phyloP scores from a whole-genome alignment of 2,888 invertebrate species.

The Leptinotarsa peninsularis region DNA sequence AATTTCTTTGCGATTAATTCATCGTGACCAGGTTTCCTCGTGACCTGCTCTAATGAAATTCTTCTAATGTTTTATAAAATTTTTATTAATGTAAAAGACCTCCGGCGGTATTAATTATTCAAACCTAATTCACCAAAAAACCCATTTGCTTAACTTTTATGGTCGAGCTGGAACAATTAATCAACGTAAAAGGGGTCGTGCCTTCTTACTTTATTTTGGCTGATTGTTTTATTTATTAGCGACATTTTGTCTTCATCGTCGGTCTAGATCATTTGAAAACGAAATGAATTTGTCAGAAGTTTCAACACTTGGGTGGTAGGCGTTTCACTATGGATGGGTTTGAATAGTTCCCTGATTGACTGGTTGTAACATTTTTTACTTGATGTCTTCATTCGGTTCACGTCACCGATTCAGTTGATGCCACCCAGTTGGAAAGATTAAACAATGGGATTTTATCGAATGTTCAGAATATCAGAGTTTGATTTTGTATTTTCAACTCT shows the following conservation, averaged over 20 bases:
- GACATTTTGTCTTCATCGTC: constrained; percentile 29
- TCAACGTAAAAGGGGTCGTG: constrained; percentile 29
- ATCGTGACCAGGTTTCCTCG: constrained; percentile 18
- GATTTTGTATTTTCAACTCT: no score
- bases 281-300: constrained; percentile 29
- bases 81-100: constrained; percentile 34
- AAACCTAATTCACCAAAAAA: constrained; percentile 37
- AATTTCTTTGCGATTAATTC: constrained; percentile 3
- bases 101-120: constrained; percentile 35
- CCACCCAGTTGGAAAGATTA: neutral
- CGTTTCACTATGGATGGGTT: neutral
- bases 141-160: constrained; percentile 39
- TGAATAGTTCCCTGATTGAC: neutral
- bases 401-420: neutral
- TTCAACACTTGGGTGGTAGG: constrained; percentile 31
- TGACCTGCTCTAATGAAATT: constrained; percentile 31
- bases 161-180: constrained; percentile 31
- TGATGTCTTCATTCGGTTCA: constrained; percentile 1
- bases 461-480: neutral
- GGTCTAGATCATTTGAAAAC: constrained; percentile 21
- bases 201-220: constrained; percentile 27
- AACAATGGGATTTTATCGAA: neutral
- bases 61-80: constrained; percentile 34
- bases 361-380: neutral
- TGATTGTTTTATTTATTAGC: constrained; percentile 30